Evolutionary conservation across 2,888 invertebrate genomes (phyloP), one percentile per base, ranked within the genome.

Genomic region (Abrostola triplasia): DNA sequence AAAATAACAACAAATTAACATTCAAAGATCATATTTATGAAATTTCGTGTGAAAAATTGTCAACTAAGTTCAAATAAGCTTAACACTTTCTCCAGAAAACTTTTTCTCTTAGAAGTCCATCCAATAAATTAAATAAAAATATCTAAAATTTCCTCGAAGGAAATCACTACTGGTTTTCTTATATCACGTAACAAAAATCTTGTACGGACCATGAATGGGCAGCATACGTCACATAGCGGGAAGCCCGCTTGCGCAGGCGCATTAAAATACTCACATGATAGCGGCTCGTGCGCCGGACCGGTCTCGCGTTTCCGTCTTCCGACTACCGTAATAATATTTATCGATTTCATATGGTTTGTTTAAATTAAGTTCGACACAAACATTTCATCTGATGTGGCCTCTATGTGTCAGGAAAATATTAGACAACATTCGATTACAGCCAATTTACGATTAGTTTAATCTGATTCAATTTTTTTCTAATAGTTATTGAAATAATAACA

Each of bases 241-340:
- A 88, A 86, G 84, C 83, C 68, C 68, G 70, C 66, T 47, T 63
- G 73, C 78, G 78, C 75, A 76, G 66, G 60, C 64, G 60, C 76
- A 76, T 74, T 67, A 65, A 67, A 65, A 76, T 67, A 58, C 70
- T 59, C 77, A 72, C 51, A 73, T 59, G 67, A 66, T 53, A 76
- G 48, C 65, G 58, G 70, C 77, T 71, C 82, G 79, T 77, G 82
- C 79, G 76, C 77, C 67, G 52, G 65, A 88, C 88, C 86, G 84
- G 89, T 87, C 75, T 10, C 62, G 52, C 67, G 82, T 85, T 92
- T 92, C 91, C 92, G 89, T 83, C 91, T 91, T 92, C 92, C 90
- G 89, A 83, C 89, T 88, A 83, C 85, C 76, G 74, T 56, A 64
- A 72, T 53, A 64, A 59, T 41, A 64, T 67, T 67, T 70, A 67